Conservation (phyloP, 2,888 invertebrate species). For the Drosophila nr. perissopoda region DNA sequence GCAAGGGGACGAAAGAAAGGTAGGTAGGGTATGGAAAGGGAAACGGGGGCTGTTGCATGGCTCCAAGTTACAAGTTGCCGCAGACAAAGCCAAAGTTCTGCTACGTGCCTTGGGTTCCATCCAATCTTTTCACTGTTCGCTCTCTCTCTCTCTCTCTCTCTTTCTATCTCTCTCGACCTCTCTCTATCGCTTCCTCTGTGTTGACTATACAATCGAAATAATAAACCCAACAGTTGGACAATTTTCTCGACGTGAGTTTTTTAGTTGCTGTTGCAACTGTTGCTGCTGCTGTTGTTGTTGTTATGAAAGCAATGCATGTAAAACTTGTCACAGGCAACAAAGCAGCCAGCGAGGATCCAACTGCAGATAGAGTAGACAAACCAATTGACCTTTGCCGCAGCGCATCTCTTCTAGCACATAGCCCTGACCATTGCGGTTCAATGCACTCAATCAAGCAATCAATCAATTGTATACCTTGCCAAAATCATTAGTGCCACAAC, state of each 20-base stretch:
- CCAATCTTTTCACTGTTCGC: conserved; percentile 23
- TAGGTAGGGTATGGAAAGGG: conserved; percentile 4
- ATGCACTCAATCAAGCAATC: conserved; percentile 77
- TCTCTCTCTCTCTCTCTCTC: conserved; percentile 3
- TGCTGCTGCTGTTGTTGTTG: conserved; percentile 36
- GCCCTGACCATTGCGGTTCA: conserved; percentile 62
- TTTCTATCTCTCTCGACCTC: neutral
- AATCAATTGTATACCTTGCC: conserved; percentile 70
- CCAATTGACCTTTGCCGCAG: conserved; percentile 69
- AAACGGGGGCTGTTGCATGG: conserved; percentile 22
- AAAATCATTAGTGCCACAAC: conserved; percentile 75
- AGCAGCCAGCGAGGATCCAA: conserved; percentile 17
- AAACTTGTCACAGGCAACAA: conserved; percentile 67
- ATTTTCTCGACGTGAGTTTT: conserved; percentile 75
- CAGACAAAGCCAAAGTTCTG: conserved; percentile 77
- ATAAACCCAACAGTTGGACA: conserved; percentile 80
- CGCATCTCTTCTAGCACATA: conserved; percentile 6
- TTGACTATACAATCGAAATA: conserved; percentile 71
- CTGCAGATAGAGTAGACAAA: conserved; percentile 44
- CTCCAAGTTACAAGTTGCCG: conserved; percentile 57
- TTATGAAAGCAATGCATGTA: conserved; percentile 62
- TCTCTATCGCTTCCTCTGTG: conserved; percentile 4
- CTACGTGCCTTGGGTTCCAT: conserved; percentile 73
- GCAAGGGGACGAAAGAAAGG: conserved; percentile 19
- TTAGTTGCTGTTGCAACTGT: conserved; percentile 27